These are phyloP conservation scores for Indri indri DNA, from an alignment of 2,113 vertebrate genomes.

Conservation along the genomic window DNA sequence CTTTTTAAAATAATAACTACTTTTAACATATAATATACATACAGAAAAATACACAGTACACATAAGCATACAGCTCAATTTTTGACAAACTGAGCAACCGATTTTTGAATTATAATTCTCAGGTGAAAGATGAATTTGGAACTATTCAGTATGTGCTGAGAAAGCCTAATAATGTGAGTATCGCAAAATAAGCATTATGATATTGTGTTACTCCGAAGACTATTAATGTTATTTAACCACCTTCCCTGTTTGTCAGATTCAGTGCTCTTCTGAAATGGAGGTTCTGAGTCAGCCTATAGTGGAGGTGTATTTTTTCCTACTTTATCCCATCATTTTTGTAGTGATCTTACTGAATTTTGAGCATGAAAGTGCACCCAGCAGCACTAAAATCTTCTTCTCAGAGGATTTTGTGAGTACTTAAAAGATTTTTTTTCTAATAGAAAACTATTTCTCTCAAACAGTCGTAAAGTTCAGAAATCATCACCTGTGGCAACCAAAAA, in stretches of 20 bases:
- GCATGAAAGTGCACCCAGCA: neutral
- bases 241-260: neutral
- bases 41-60: neutral
- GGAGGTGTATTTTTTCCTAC: neutral
- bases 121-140: neutral
- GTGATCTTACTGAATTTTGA: neutral
- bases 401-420: neutral
- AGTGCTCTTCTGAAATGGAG: neutral
- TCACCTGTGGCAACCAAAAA: neutral
- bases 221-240: neutral
- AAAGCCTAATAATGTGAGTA: neutral
- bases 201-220: neutral
- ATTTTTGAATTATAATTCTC: conserved; percentile 17
- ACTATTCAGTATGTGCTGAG: neutral
- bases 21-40: neutral
- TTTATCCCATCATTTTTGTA: neutral
- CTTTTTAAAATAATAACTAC: neutral
- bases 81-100: neutral
- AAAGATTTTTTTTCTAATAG: neutral
- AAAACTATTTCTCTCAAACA: conserved; percentile 10
- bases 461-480: neutral
- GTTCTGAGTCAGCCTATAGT: neutral
- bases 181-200: neutral
- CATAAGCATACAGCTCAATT: neutral
- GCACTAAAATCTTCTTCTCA: neutral